Conservation (phyloP, 2,113 vertebrate genomes). For the Heliornis fulica region DNA sequence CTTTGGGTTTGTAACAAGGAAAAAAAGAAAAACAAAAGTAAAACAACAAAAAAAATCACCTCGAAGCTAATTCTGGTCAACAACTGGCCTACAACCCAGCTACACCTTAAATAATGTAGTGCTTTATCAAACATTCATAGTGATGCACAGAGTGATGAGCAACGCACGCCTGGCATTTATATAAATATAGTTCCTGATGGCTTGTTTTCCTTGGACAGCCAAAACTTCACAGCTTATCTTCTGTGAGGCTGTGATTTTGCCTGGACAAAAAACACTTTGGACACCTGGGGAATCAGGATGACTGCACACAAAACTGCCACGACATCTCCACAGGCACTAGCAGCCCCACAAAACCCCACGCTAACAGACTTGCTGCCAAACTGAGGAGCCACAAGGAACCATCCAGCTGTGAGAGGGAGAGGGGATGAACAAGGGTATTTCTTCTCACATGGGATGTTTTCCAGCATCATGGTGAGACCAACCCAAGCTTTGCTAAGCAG, state of each 20-base stretch:
- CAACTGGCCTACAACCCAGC: slow-evolving; percentile 10
- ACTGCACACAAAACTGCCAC: neutral
- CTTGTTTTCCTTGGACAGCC: slow-evolving; percentile 63
- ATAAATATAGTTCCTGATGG: slow-evolving; percentile 68
- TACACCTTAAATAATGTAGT: slow-evolving; percentile 74
- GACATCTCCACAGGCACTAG: neutral
- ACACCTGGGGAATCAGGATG: slow-evolving; percentile 62
- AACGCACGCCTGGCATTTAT: slow-evolving; percentile 38
- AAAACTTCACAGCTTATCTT: slow-evolving; percentile 69
- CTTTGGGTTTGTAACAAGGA: neutral
- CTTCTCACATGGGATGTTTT: neutral
- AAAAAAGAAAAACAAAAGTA: neutral
- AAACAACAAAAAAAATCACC: neutral
- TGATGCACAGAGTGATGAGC: slow-evolving; percentile 62
- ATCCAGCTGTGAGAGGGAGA: neutral
- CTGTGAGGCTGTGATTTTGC: slow-evolving; percentile 41
- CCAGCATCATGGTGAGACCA: rapidly evolving
- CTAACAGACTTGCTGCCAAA: neutral
- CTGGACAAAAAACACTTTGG: slow-evolving; percentile 59
- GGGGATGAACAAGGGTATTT: neutral
- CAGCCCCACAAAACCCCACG: neutral
- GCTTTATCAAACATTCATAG: slow-evolving; percentile 78
- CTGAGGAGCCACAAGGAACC: neutral
- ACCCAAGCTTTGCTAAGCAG: neutral
- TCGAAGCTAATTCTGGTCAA: slow-evolving; percentile 35